Evolutionary conservation across 2,888 invertebrate species (phyloP), one percentile per base, ranked within the genome.

Genomic region (Acleris literana): DNA sequence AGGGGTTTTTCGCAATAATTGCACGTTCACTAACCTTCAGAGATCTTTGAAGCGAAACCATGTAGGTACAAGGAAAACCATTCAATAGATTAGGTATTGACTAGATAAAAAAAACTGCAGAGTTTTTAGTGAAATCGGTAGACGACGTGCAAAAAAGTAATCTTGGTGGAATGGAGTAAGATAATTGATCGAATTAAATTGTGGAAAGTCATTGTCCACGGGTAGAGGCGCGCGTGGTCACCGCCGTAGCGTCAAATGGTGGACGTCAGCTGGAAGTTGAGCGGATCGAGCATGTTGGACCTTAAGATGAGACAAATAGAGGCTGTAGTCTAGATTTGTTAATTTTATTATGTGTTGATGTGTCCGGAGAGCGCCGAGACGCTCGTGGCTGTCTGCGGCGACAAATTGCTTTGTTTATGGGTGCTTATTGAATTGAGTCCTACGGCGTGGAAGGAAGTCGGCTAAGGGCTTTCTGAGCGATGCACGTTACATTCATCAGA

Each of bases 401-500:
- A 77, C 81, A 79, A 84, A 84, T 85, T 85, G 78, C 78, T 82
- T 81, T 82, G 83, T 85, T 84, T 84, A 85, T 83, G 76, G 71
- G 74, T 74, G 72, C 76, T 80, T 80, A 81, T 80, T 80, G 73
- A 83, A 83, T 77, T 79, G 79, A 80, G 73, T 65, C 72, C 73
- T 73, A 74, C 72, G 74, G 71, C 71, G 72, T 70, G 20, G 60
- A 64, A 69, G 54, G 53, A 69, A 70, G 43, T 46, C 43, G 52
- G 58, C 43, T n/a, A 46, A 53, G 58, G 53, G 46, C 52, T 43
- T 25, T 17, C 18, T 44, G 16, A 16, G 18, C 25, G 46, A 20
- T 18, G 9, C 39, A 44, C 22, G n/a, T n/a, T 17, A 22, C 17
- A 56, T 18, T n/a, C 18, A 9, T 33, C 33, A 9, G 7, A 33